Evolutionary conservation across 2,113 vertebrate species (phyloP), one percentile per base, ranked within the genome.

Genomic region (Barnardius zonarius): DNA sequence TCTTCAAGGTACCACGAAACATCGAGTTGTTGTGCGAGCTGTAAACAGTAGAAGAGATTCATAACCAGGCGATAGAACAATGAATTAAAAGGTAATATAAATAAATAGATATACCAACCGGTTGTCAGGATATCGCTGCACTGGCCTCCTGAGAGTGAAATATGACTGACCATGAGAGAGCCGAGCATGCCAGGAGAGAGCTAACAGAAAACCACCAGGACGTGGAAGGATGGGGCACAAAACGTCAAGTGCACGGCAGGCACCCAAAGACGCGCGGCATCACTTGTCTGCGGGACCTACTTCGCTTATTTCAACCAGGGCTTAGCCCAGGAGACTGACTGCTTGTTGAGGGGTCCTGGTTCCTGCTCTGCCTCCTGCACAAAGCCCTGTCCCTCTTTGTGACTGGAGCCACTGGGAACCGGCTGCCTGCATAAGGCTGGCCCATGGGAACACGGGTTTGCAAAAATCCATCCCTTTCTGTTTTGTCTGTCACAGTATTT

Each of bases 81-180:
- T 0, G 10, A 76, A 17, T 9, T 8, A 52, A 39, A 43, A 33
- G 46, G 39, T 33, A 66, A 79, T 41, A 30, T 80, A 55, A 90
- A 72, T 10, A 93, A 87, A 85, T 1, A 9, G 10, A 31, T 66
- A 91, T 98, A 98, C 98, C 97, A 97, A 98, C 98, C 98, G 7
- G 61, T 68, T 62, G 83, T 93, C 95, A 39, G 63, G 93, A 89
- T 67, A 61, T 69, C 2, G 17, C 37, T 73, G 57, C 84, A 13
- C 8, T 83, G 88, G 97, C 97, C 94, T 97, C 94, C 89, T 94
- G 95, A 95, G 96, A 87, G 96, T 73, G 83, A 97, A 91, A 79
- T 6, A 63, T 59, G 98, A 98, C 98, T 98, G 98, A 98, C 97
- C 92, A 86, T 5, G 23, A 93, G 95, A 75, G 35, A 67, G 93